Evolutionary conservation across 1,140 invertebrate genomes (phyloP), one percentile per base, ranked within the genome.

Genomic region (Plutomurus gul): DNA sequence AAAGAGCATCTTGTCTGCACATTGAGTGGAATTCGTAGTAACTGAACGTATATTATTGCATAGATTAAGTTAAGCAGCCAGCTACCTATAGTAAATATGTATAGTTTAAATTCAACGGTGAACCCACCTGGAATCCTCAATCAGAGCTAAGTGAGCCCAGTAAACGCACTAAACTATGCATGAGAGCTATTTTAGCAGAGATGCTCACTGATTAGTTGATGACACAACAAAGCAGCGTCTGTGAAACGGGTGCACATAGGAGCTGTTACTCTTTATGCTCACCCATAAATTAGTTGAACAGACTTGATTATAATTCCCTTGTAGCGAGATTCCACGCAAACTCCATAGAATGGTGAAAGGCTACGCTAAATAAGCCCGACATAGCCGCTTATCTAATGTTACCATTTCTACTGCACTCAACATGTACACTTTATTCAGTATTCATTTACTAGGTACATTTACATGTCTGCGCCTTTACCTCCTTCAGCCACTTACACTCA

Each of bases 211-310:
- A 65, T 65, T 65, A 65, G 56, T 65, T 65, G 56, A 65, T 65
- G 56, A 65, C 56, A 65, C 56, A 65, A 65, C 56, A 65, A 60
- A 65, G 56, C 56, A 65, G 56, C 36, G 30, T 33, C 27, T 65
- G 0, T 33, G 27, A 33, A 65, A 65, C 16, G 30, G 10, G 27
- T 33, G 18, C 56, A 65, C 56, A 36, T 30, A 65, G 56, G 56
- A 27, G 56, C 27, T 33, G 56, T 65, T 65, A 65, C 56, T 33
- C 56, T 65, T 65, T 65, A 65, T 65, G 56, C 56, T 16, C 27
- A n/a, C 56, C 30, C 56, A 65, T 65, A 65, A 65, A 65, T 65
- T 65, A 65, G 30, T 65, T 33, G 13, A 65, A 30, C 16, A 65
- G 27, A 65, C 56, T 65, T 65, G 56, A 65, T 65, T 65, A 65